phyloP scores from a whole-genome alignment of 2,113 vertebrate genomes.

The Vulpes vulpes region DNA sequence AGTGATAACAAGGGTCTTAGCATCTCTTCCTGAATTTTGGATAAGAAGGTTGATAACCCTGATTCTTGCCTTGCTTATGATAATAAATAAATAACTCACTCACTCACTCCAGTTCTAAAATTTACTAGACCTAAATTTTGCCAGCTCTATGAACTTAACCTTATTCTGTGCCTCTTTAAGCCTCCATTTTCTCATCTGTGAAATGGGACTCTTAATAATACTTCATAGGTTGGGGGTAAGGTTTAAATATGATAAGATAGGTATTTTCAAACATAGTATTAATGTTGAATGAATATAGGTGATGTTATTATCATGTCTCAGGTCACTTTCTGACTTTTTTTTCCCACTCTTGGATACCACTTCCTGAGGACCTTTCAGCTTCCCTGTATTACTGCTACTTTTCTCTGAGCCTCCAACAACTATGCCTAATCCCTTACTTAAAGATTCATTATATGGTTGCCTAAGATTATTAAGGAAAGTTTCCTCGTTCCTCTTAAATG shows the following conservation, averaged over 20 bases:
- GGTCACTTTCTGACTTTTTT: constrained; percentile 10
- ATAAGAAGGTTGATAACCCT: background rate
- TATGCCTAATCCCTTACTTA: background rate
- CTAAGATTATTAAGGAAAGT: background rate
- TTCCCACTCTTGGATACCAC: background rate
- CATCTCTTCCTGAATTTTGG: background rate
- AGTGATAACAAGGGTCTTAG: background rate
- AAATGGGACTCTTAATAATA: background rate
- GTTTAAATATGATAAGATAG: background rate
- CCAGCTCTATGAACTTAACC: background rate
- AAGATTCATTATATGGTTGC: background rate
- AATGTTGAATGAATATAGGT: background rate
- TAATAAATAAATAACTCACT: background rate
- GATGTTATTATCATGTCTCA: background rate
- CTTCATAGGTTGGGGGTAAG: background rate
- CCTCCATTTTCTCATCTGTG: constrained; percentile 30
- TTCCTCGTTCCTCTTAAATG: constrained; percentile 10
- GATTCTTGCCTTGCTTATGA: constrained; percentile 35
- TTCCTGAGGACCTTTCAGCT: background rate
- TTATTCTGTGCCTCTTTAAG: constrained; percentile 22
- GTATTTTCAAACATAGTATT: background rate
- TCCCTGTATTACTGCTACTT: background rate
- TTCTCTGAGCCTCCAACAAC: background rate
- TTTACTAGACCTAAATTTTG: background rate
- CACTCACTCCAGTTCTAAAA: background rate